Evolutionary conservation across 2,888 invertebrate genomes (phyloP).

Genomic region (Nemoura dubitans): DNA sequence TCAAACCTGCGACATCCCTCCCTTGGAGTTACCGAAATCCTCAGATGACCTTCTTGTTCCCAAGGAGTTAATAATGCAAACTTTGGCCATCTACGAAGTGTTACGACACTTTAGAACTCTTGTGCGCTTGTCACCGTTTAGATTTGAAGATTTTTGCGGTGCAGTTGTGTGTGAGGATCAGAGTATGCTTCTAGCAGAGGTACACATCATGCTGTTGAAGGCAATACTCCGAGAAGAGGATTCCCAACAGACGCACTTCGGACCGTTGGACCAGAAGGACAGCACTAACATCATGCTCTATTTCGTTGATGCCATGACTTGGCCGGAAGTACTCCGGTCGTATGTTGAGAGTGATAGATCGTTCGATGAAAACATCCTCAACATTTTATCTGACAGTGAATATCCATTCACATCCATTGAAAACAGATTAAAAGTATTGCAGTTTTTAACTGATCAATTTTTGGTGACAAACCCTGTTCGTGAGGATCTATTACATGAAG

Average conservation of each 20-base stretch:
- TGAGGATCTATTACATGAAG: conserved; percentile 93
- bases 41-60: conserved; percentile 91
- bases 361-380: conserved; percentile 77
- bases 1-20: conserved; percentile 81
- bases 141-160: conserved; percentile 97
- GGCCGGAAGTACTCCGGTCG: conserved; percentile 90
- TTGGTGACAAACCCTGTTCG: conserved; percentile 91
- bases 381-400: conserved; percentile 76
- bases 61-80: conserved; percentile 78
- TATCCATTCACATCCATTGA: conserved; percentile 89
- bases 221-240: conserved; percentile 93
- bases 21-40: conserved; percentile 80
- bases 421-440: conserved; percentile 81
- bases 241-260: conserved; percentile 93
- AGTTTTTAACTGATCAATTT: conserved; percentile 94
- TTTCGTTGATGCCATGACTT: conserved; percentile 93
- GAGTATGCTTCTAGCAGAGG: conserved; percentile 88
- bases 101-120: conserved; percentile 90
- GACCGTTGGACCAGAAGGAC: conserved; percentile 96
- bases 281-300: conserved; percentile 93
- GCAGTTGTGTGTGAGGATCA: conserved; percentile 92
- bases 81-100: conserved; percentile 93
- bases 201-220: conserved; percentile 93
- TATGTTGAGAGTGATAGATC: conserved; percentile 91
- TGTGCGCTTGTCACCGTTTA: conserved; percentile 91